Evolutionary conservation across 2,113 vertebrate genomes (phyloP), one percentile per base, ranked within the genome.

Genomic region (Hassar affinis): DNA sequence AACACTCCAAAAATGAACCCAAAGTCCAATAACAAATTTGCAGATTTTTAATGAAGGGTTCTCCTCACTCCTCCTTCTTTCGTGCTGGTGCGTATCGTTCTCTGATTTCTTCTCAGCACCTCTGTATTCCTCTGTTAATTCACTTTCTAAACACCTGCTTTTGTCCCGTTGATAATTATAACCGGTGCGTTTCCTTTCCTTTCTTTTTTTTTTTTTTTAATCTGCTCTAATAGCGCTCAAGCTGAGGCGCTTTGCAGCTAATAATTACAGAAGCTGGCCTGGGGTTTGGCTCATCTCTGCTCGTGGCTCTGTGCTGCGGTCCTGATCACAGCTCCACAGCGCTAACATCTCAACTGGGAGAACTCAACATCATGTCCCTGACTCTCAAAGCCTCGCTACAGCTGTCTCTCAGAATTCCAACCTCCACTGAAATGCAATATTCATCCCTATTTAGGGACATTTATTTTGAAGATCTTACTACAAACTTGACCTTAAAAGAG

Each of bases 261-360:
- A 94, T 95, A 95, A 94, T 94, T 94, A 94, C 87, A 91, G 85
- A 88, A 90, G 94, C 85, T 93, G 95, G 93, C 90, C 85, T 91
- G 93, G 86, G 90, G 91, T 86, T 86, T 86, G 71, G 89, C 79
- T 84, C n/a, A 88, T 87, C 90, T 88, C 87, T 90, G 61, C 89
- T 79, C 93, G 86, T 92, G 88, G 89, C 93, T 92, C 91, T 87
- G 66, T 85, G 81, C 80, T 51, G 59, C 78, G 35, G 69, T 79
- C 38, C 78, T 64, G 74, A 83, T 78, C 85, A 75, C 71, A 85
- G 80, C 77, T 82, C 79, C 62, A 77, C 78, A 42, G 30, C 68
- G 52, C 81, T 84, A 87, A 85, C 84, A 85, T 84, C 64, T 86
- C 84, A 54, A 78, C 84, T 88, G 86, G 86, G 86, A 86, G 25